Evolutionary conservation across 2,797 vertebrate genomes (phyloP).

Genomic region (Pantherophis alleghaniensis): DNA sequence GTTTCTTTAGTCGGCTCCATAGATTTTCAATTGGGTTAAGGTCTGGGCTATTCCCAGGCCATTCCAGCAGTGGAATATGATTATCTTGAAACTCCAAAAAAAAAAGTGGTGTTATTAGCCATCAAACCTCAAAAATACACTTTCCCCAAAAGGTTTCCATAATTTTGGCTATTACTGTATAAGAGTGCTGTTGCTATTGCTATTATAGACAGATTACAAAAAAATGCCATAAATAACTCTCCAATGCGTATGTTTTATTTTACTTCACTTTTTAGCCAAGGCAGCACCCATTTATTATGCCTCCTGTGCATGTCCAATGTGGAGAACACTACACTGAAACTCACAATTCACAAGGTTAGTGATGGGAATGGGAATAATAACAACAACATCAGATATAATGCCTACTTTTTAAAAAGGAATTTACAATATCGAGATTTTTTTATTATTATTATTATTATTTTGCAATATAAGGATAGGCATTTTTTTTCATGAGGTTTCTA

Average conservation of each 20-base stretch:
- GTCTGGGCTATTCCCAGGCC: no score
- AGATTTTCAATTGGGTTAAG: no score
- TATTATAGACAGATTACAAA: slow-evolving; percentile 20
- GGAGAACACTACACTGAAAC: slow-evolving; percentile 91
- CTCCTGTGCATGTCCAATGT: slow-evolving; percentile 87
- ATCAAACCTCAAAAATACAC: no score
- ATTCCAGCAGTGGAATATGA: no score
- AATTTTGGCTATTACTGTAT: no score
- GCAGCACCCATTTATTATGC: slow-evolving; percentile 89
- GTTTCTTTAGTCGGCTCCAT: no score
- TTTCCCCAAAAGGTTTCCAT: no score
- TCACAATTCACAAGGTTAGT: slow-evolving; percentile 93
- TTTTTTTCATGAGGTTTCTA: not conserved
- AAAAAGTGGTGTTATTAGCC: no score
- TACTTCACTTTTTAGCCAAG: slow-evolving; percentile 79
- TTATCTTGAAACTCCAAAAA: no score
- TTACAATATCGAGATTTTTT: not conserved
- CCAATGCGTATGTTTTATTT: slow-evolving; percentile 12
- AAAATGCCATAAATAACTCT: slow-evolving; percentile 17
- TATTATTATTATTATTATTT: not conserved
- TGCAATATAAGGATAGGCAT: not conserved
- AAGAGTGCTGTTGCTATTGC: no score
- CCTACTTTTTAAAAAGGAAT: not conserved
- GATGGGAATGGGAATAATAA: not conserved
- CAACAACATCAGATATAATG: not conserved